Base-by-base conservation (phyloP, 2,797 vertebrate genomes). In the Sebastes diploproa region DNA sequence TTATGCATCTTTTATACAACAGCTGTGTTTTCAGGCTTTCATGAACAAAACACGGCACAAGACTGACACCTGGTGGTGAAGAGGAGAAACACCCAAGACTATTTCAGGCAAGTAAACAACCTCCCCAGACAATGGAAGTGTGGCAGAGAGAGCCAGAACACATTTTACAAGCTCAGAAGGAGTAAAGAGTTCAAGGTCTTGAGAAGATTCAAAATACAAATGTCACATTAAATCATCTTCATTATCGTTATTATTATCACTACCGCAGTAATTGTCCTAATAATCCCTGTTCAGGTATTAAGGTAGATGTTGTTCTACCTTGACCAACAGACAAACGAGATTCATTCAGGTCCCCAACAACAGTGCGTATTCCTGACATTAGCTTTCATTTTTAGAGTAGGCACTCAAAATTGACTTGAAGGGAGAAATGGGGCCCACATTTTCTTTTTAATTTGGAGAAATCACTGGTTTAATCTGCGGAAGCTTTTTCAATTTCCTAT, bases 11-110 rank as follows among this genome's bases (percentile, higher is more conserved):
- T 83, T 77, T 59, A 72, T 72, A 82, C 22, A 27, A 18, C 60
- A 75, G 59, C 65, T 72, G 42, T 42, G 61, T 70, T 56, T 54
- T 36, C 55, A 46, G 29, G 50, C 13, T 22, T 46, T 16, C 23
- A 25, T 46, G 16, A 72, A 23, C 36, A 82, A 52, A 42, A 73
- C 62, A 72, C 46, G 75, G 84, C 79, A 69, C 92, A 89, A 88
- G 88, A 94, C 88, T 91, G 93, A 91, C 94, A 93, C 87, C 94
- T 87, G 59, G 61, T 92, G 94, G 92, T 42, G 2, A 69, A 50
- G 20, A 73, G 11, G 18, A 70, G 65, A 75, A 79, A 55, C 61
- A 58, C 8, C 16, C 14, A 6, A 5, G 10, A 23, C 7, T 11
- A 8, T 68, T 61, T 60, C 62, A 74, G 62, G 20, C 23, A 81